Evolutionary conservation across 2,797 vertebrate genomes (phyloP).

Genomic region (Pelodytes ibericus): DNA sequence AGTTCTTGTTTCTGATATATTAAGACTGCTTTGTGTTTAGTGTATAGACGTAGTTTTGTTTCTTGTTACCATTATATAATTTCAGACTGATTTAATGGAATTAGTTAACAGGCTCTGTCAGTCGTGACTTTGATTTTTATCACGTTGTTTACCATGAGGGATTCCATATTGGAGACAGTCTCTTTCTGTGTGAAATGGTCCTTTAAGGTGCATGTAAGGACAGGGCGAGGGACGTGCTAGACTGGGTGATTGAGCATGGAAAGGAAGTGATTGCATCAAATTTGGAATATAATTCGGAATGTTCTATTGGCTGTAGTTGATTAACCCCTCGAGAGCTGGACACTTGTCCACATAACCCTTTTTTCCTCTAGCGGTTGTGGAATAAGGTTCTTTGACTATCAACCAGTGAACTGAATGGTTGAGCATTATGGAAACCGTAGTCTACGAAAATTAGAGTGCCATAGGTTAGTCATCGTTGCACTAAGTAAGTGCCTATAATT

Average conservation of each 20-base stretch:
- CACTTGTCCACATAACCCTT: not conserved
- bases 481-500: not conserved
- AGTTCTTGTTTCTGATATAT: too few relatives aligned
- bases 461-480: too few relatives aligned
- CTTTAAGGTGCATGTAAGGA: constrained; percentile 30
- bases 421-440: too few relatives aligned
- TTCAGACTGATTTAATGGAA: not conserved
- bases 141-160: constrained; percentile 6
- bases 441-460: too few relatives aligned
- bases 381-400: too few relatives aligned
- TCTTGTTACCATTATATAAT: too few relatives aligned
- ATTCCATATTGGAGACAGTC: not conserved
- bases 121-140: not conserved
- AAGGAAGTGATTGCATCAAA: constrained; percentile 5
- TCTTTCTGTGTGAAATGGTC: constrained; percentile 17
- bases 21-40: too few relatives aligned
- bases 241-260: constrained; percentile 2
- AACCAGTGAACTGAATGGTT: too few relatives aligned
- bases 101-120: constrained; percentile 18
- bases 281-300: not conserved
- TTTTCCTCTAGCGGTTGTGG: too few relatives aligned
- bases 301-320: not conserved
- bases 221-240: not conserved
- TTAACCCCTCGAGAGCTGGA: not conserved
- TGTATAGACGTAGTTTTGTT: too few relatives aligned